Percentiles rank a stretch among this genome's conserved stretches.
Evolutionary conservation across 2,888 invertebrate species (phyloP).

Genomic region (Cremastobaeus sp.): DNA sequence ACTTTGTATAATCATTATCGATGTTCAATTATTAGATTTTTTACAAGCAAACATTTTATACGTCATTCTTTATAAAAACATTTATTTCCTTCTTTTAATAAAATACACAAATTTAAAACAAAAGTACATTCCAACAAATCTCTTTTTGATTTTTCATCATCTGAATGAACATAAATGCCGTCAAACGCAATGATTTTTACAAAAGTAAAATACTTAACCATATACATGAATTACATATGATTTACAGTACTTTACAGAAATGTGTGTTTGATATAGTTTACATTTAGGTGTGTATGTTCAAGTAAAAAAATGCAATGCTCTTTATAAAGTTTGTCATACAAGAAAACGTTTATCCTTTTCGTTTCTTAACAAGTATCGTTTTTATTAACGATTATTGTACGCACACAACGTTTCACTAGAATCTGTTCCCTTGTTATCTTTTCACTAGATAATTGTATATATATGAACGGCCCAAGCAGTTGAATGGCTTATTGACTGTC

Average conservation of each 20-base stretch:
- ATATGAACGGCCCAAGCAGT: conserved; percentile 38
- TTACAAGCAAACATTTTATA: too few relatives aligned
- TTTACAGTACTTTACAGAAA: too few relatives aligned
- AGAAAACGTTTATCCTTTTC: conserved; percentile 13
- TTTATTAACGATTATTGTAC: conserved; percentile 46
- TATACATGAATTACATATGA: not conserved
- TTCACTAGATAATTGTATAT: conserved; percentile 27
- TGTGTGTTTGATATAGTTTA: too few relatives aligned
- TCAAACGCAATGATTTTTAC: too few relatives aligned
- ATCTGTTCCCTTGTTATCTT: conserved; percentile 19
- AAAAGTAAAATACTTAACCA: not conserved
- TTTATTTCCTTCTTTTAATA: too few relatives aligned
- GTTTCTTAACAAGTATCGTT: conserved; percentile 5
- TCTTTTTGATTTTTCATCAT: too few relatives aligned
- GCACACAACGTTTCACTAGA: conserved; percentile 45
- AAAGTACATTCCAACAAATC: too few relatives aligned
- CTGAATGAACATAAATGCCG: too few relatives aligned
- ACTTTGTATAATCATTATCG: too few relatives aligned
- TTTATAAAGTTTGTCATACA: conserved; percentile 17
- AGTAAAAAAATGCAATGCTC: not conserved
- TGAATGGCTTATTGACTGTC: conserved; percentile 53
- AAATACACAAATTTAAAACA: too few relatives aligned
- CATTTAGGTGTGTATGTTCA: too few relatives aligned
- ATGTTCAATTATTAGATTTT: too few relatives aligned
- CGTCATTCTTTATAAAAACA: conserved; percentile 8